Evolutionary conservation across 2,888 invertebrate genomes (phyloP).

Genomic region (Ormyrus pomaceus): DNA sequence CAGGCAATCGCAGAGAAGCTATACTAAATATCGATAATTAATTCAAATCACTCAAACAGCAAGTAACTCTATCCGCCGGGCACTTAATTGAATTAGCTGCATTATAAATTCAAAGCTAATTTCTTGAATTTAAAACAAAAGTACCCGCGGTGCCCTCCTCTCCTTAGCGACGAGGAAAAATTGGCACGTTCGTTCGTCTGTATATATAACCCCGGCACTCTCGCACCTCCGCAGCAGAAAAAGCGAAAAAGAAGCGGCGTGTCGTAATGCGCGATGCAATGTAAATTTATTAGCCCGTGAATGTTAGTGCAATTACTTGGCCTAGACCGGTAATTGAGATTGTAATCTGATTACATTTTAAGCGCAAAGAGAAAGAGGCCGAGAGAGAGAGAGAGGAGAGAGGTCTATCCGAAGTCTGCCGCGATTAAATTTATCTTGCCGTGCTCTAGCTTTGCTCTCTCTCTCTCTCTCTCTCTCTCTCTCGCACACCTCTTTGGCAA

Average conservation of each 20-base stretch:
- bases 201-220: neutral
- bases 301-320: slow-evolving; percentile 62
- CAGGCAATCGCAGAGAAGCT: too few species aligned
- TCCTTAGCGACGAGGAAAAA: neutral
- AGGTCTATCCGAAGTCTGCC: slow-evolving; percentile 60
- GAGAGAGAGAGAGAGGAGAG: slow-evolving; percentile 12
- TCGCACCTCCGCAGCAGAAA: neutral
- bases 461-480: too few species aligned
- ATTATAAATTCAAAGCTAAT: too few species aligned
- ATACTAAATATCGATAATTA: too few species aligned
- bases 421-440: slow-evolving; percentile 63
- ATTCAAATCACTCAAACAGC: too few species aligned
- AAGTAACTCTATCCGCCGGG: too few species aligned
- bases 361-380: slow-evolving; percentile 47
- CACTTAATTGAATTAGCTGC: too few species aligned
- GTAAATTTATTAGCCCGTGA: slow-evolving; percentile 58
- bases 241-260: neutral
- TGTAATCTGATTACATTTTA: slow-evolving; percentile 62
- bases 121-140: too few species aligned
- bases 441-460: slow-evolving; percentile 40
- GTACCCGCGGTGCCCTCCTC: too few species aligned
- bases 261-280: slow-evolving; percentile 6
- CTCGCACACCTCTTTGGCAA: slow-evolving; percentile 60
- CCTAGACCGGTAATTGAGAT: slow-evolving; percentile 62
- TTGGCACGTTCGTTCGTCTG: neutral